These are phyloP conservation scores for Cryptus armator DNA, from an alignment of 2,888 invertebrate genomes.

Conservation along the genomic window DNA sequence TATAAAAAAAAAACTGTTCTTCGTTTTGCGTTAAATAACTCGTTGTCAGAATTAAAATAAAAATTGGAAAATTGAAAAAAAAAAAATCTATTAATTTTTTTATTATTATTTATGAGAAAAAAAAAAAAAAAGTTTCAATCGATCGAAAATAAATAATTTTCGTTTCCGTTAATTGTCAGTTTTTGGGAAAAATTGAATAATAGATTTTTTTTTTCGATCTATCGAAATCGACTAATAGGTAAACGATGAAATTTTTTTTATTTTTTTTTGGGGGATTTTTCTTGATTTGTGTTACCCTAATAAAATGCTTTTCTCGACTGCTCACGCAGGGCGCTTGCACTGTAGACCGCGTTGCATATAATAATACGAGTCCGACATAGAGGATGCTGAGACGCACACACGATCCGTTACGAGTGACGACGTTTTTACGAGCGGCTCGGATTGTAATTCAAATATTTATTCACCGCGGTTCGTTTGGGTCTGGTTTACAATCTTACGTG, in stretches of 20 bases:
- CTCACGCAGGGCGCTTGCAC: conserved; percentile 16
- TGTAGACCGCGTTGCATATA: conserved; percentile 56
- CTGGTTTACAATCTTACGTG: conserved; percentile 75
- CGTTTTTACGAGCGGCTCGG: conserved; percentile 82
- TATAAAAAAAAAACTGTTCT: too few species aligned
- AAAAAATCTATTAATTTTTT: neutral
- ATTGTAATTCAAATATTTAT: conserved; percentile 83
- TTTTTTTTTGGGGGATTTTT: too few species aligned
- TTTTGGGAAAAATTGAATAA: too few species aligned
- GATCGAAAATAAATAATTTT: too few species aligned
- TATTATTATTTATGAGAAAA: too few species aligned
- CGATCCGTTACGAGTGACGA: conserved; percentile 82
- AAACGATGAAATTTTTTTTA: too few species aligned
- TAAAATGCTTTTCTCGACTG: neutral
- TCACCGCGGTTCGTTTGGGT: conserved; percentile 76
- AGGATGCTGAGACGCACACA: conserved; percentile 38
- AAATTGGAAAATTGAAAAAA: neutral
- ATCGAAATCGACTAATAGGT: too few species aligned
- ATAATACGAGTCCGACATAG: conserved; percentile 12
- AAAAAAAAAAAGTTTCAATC: too few species aligned
- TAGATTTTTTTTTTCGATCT: too few species aligned
- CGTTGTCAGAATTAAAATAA: too few species aligned
- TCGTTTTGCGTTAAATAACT: too few species aligned
- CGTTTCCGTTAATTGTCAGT: too few species aligned
- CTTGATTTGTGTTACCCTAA: neutral